Conservation (phyloP, 2,888 invertebrate species). For the Pandemis corylana region DNA sequence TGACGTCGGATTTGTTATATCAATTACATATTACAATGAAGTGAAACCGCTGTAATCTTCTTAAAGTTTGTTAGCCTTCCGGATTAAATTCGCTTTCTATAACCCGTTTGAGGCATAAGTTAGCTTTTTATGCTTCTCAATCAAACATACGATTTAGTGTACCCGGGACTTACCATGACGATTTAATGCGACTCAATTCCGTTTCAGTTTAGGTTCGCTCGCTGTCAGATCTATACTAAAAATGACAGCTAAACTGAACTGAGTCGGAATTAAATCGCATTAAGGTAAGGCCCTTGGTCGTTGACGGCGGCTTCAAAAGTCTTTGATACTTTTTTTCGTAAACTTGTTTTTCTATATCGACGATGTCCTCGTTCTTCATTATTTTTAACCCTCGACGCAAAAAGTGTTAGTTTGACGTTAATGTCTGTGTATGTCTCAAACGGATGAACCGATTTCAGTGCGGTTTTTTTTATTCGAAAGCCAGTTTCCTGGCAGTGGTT, state of each 20-base stretch:
- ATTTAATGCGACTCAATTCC: too few relatives aligned
- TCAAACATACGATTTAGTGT: neutral
- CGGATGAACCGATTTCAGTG: too few relatives aligned
- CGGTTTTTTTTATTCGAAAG: too few relatives aligned
- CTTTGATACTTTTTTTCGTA: neutral
- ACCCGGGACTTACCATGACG: too few relatives aligned
- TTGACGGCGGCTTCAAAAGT: neutral
- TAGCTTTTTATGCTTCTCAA: constrained; percentile 3
- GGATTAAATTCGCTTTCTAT: constrained; percentile 40
- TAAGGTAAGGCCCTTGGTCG: neutral
- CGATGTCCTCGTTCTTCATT: neutral
- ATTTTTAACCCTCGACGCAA: neutral
- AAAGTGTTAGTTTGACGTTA: too few relatives aligned
- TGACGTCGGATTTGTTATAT: constrained; percentile 26
- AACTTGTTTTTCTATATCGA: neutral
- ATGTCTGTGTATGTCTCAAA: too few relatives aligned
- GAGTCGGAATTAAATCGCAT: too few relatives aligned
- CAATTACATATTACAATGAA: constrained; percentile 36
- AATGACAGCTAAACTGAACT: too few relatives aligned
- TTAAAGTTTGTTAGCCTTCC: constrained; percentile 26
- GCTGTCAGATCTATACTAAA: too few relatives aligned
- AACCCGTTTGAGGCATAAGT: constrained; percentile 4
- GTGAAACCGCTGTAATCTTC: constrained; percentile 39
- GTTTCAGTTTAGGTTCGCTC: too few relatives aligned
- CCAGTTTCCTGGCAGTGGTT: too few relatives aligned